Evolutionary conservation across 2,888 invertebrate genomes (phyloP).

Genomic region (Netelia virgata): DNA sequence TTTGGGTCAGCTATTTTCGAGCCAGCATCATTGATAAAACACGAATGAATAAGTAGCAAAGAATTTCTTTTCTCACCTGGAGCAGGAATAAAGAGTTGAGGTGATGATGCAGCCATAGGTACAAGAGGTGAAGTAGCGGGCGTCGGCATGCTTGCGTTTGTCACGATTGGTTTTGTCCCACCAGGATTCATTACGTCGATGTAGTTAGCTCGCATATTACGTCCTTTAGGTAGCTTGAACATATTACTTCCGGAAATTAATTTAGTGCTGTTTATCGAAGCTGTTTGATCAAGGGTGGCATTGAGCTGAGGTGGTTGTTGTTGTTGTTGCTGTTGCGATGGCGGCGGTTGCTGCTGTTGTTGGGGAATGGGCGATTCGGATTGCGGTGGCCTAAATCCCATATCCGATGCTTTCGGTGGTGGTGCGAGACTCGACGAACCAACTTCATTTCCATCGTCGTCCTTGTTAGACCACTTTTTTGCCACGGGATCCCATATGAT

Average conservation of each 20-base stretch:
- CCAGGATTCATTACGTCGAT: constrained; percentile 95
- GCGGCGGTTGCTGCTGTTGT: constrained; percentile 70
- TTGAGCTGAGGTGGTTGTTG: constrained; percentile 60
- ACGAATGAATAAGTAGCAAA: neutral
- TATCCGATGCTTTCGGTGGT: constrained; percentile 90
- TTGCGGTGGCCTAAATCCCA: constrained; percentile 78
- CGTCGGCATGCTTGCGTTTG: constrained; percentile 80
- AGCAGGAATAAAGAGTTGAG: constrained; percentile 87
- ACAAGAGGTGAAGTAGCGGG: constrained; percentile 84
- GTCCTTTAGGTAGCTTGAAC: constrained; percentile 92
- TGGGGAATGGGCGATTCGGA: constrained; percentile 71
- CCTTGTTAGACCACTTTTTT: constrained; percentile 94
- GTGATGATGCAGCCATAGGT: constrained; percentile 84
- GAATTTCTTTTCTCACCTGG: constrained; percentile 81
- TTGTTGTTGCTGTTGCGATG: constrained; percentile 74
- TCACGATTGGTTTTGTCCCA: constrained; percentile 84
- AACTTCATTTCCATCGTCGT: constrained; percentile 89
- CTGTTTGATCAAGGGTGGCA: constrained; percentile 50
- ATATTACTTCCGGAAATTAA: constrained; percentile 87
- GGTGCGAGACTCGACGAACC: constrained; percentile 87
- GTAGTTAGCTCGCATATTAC: constrained; percentile 90
- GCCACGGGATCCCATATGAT: constrained; percentile 97
- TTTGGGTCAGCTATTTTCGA: too few species aligned
- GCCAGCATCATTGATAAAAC: neutral
- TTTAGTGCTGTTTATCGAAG: constrained; percentile 74